Conservation (phyloP, 2,797 vertebrate species). For the Sternarchorhynchus goeldii region DNA sequence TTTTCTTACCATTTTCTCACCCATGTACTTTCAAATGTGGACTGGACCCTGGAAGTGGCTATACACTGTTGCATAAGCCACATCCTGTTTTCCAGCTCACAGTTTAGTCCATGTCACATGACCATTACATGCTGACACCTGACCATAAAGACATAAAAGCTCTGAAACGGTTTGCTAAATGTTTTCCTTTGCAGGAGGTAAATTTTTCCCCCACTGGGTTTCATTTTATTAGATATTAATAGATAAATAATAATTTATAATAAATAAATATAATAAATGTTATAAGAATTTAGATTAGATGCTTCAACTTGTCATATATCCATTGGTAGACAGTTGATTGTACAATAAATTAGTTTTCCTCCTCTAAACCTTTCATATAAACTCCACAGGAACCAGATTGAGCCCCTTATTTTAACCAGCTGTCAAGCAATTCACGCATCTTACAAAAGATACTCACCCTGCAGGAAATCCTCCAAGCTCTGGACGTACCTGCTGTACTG, state of each 20-base stretch:
- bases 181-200: not conserved
- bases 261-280: too few relatives aligned
- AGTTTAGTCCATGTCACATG: too few relatives aligned
- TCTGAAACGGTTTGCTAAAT: not conserved
- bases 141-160: not conserved
- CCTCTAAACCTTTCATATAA: not conserved
- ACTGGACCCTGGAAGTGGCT: too few relatives aligned
- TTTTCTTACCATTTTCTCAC: not conserved
- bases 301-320: too few relatives aligned
- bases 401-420: not conserved
- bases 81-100: not conserved
- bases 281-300: too few relatives aligned
- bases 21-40: not conserved
- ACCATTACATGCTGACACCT: not conserved
- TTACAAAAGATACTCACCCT: conserved; percentile 74
- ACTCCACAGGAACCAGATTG: not conserved
- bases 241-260: too few relatives aligned
- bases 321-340: too few relatives aligned
- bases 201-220: not conserved
- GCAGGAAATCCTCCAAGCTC: conserved; percentile 80
- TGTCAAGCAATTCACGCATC: conserved; percentile 1
- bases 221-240: too few relatives aligned
- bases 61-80: too few relatives aligned
- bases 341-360: not conserved
- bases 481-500: conserved; percentile 74